Evolutionary conservation across 2,888 invertebrate species (phyloP).

Genomic region (Uloborus plumipes): DNA sequence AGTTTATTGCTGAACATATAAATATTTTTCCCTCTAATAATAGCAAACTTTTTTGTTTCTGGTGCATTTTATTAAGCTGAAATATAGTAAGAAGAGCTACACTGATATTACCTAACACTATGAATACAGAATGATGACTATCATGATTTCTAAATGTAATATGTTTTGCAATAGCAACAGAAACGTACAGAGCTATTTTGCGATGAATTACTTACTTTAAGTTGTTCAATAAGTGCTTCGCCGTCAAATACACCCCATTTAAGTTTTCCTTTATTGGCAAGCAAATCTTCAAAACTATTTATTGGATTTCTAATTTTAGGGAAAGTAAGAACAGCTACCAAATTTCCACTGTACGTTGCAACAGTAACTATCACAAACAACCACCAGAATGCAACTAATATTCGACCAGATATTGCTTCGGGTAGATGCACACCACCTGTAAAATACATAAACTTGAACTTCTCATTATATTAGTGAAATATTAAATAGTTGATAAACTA

Average conservation of each 20-base stretch:
- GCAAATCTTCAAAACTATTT: slow-evolving; percentile 78
- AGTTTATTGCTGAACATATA: too few species aligned
- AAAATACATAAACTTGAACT: neutral
- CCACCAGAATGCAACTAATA: slow-evolving; percentile 93
- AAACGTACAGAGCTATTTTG: too few species aligned
- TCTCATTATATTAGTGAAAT: too few species aligned
- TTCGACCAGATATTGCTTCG: slow-evolving; percentile 85
- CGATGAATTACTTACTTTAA: slow-evolving; percentile 72
- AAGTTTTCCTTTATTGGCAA: slow-evolving; percentile 73
- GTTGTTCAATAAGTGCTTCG: slow-evolving; percentile 81
- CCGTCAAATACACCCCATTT: slow-evolving; percentile 83
- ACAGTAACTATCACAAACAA: slow-evolving; percentile 88
- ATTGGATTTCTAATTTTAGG: slow-evolving; percentile 82
- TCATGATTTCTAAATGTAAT: too few species aligned
- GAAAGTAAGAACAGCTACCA: slow-evolving; percentile 92
- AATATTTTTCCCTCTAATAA: too few species aligned
- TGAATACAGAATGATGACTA: too few species aligned
- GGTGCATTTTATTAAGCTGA: too few species aligned
- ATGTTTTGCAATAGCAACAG: too few species aligned
- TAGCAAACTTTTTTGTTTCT: too few species aligned
- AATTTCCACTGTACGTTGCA: slow-evolving; percentile 91
- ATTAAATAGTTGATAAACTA: too few species aligned
- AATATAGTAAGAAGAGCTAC: too few species aligned
- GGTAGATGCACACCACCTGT: slow-evolving; percentile 89
- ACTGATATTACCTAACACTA: too few species aligned